Conservation (phyloP, 2,888 invertebrate genomes). For the Hoplodrina ambigua region DNA sequence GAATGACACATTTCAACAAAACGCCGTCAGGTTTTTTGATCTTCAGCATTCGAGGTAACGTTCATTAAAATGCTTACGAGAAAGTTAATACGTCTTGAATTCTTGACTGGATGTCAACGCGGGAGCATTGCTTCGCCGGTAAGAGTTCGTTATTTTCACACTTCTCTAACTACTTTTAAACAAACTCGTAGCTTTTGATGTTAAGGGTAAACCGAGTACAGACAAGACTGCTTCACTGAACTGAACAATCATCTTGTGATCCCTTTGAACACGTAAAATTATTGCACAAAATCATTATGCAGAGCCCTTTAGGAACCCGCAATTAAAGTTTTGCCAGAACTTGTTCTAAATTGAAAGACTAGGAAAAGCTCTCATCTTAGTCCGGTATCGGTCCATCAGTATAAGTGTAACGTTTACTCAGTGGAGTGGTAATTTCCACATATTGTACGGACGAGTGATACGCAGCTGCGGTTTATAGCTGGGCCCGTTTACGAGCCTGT, state of each 20-base stretch:
- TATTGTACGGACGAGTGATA: conserved; percentile 62
- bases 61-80: not conserved
- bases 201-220: not conserved
- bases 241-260: not conserved
- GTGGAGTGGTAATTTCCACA: conserved; percentile 60
- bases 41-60: not conserved
- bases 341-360: not conserved
- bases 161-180: not conserved
- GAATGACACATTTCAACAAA: not conserved
- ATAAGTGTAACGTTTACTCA: conserved; percentile 38
- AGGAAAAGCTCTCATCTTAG: conserved; percentile 3
- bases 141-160: not conserved
- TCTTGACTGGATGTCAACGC: not conserved
- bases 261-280: too few relatives aligned
- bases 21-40: not conserved
- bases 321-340: not conserved
- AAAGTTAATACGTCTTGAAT: too few relatives aligned
- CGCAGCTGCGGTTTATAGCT: conserved; percentile 75
- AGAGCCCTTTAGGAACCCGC: too few relatives aligned
- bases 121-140: not conserved
- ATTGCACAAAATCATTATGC: too few relatives aligned
- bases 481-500: conserved; percentile 71
- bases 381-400: conserved; percentile 19
- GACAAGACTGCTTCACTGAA: not conserved
- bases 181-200: not conserved